Evolutionary conservation across 2,797 vertebrate species (phyloP), one percentile per base, ranked within the genome.

Genomic region (Acanthurus leucopareius): DNA sequence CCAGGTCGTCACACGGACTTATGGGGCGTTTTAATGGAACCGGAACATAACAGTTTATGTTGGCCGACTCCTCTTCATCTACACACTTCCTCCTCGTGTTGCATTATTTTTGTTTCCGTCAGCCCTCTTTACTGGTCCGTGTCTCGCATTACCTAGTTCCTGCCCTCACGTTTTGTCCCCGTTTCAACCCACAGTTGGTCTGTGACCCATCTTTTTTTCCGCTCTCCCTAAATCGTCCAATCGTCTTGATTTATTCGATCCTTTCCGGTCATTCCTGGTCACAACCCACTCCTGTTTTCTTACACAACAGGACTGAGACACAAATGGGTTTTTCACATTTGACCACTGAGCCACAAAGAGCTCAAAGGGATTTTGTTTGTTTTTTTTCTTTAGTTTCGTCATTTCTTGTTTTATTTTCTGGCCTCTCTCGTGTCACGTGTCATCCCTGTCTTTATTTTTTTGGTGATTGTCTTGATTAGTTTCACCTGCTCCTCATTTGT

Each of bases 41-140:
- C 10, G 7, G 2, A 88, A 69, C 59, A 88, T 56, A 90, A 91
- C 88, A 87, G 82, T 93, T 93, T 91, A 90, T 71, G 59, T 90
- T 89, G 83, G 84, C 80, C 42, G 64, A 77, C 76, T 84, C 68
- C 3, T 77, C 80, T 52, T 59, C 73, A 38, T 86, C 73, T 16
- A 69, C 60, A 71, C 69, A 48, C 76, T 90, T 88, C 82, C 83
- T 85, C 60, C 66, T 69, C 4, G 8, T 53, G 64, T 77, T 17
- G 19, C 75, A 48, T 74, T 73, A 57, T 77, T 83, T 60, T 57
- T 51, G 52, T 49, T 62, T 28, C 19, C 66, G 75, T 84, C 81
- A 56, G 17, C 20, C 63, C 53, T 62, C 65, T 56, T 32, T 22
- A n/a, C 56, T 57, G 38, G 15, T 75, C 45, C 42, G 68, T 15